Evolutionary conservation across 2,888 invertebrate species (phyloP), one percentile per base, ranked within the genome.

Genomic region (Monochamus alternatus): DNA sequence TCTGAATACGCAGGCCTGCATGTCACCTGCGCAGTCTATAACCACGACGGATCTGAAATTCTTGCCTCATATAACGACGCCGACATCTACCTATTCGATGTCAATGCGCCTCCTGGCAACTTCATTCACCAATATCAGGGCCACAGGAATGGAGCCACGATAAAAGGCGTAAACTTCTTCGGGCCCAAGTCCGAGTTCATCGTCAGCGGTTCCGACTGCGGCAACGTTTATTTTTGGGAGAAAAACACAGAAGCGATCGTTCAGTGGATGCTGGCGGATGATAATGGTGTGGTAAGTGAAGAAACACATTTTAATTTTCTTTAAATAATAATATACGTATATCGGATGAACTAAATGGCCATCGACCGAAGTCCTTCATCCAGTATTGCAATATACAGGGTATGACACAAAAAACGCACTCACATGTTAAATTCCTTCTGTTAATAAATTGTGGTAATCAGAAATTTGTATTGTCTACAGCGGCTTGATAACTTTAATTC

Each of bases 51-150:
- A 60, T 92, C 94, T 68, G 97, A 98, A 90, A 93, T 98, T 69
- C 90, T 98, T 10, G 97, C 95, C n/a, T 96, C 97, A 0, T 98
- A 98, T 88, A 97, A 96, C 88, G 97, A 98, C 86, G 97, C 97
- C 78, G 95, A 96, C 84, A 95, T 98, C 81, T 98, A 96, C 89
- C 90, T 98, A 52, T 98, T 97, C 86, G 94, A 97, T 87, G 91
- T 93, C 22, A 90, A 86, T 88, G 89, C 76, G 86, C 76, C 84
- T 0, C 87, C 91, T 0, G 93, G 93, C 51, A 82, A 84, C 8
- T 93, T 89, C 86, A 88, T 90, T 0, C 91, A 91, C 76, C 88
- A 89, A 8, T 93, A 92, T 85, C 89, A 90, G 79, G 93, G 93
- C 0, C 92, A 92, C 84, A 89, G 94, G 60, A 80, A 78, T 60